phyloP scores from a whole-genome alignment of 1,140 invertebrate species.

The Holcopasites calliopsidis region DNA sequence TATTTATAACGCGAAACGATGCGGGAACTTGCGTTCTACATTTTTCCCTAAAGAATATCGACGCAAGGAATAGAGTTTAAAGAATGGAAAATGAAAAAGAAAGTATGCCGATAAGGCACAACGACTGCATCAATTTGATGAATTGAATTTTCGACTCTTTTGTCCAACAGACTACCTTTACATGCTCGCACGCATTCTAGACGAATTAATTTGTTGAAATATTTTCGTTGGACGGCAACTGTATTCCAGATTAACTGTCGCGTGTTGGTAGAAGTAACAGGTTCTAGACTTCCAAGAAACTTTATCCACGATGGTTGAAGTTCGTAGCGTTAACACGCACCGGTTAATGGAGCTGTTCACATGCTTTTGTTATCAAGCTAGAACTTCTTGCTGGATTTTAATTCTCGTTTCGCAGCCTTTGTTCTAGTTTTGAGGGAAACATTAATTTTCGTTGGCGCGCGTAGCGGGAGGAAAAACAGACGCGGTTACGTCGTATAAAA shows the following conservation, averaged over 20 bases:
- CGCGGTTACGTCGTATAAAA: slow-evolving; percentile 70
- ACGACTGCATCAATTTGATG: no score
- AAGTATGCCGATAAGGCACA: no score
- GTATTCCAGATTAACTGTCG: slow-evolving; percentile 12
- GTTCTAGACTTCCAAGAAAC: slow-evolving; percentile 38
- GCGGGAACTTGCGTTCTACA: not conserved
- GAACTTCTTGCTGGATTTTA: not conserved
- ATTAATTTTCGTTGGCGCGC: not conserved
- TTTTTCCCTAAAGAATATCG: not conserved
- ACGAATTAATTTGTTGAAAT: not conserved
- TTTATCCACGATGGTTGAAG: slow-evolving; percentile 7
- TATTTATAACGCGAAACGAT: slow-evolving; percentile 15
- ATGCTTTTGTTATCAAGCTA: slow-evolving; percentile 20
- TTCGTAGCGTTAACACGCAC: slow-evolving; percentile 11
- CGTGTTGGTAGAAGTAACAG: slow-evolving; percentile 26
- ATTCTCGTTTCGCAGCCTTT: not conserved
- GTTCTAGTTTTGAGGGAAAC: no score
- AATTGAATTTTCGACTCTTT: not conserved
- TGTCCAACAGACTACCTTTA: not conserved
- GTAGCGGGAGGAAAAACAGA: slow-evolving; percentile 11
- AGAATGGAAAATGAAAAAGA: no score
- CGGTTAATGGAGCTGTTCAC: not conserved
- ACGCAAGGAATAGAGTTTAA: not conserved
- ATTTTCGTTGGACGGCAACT: not conserved
- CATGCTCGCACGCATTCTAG: not conserved